A percentile compares a stretch with the other conserved stretches of the same genome.
Conservation (phyloP, 2,797 vertebrate genomes). For the Sorex maritimensis region DNA sequence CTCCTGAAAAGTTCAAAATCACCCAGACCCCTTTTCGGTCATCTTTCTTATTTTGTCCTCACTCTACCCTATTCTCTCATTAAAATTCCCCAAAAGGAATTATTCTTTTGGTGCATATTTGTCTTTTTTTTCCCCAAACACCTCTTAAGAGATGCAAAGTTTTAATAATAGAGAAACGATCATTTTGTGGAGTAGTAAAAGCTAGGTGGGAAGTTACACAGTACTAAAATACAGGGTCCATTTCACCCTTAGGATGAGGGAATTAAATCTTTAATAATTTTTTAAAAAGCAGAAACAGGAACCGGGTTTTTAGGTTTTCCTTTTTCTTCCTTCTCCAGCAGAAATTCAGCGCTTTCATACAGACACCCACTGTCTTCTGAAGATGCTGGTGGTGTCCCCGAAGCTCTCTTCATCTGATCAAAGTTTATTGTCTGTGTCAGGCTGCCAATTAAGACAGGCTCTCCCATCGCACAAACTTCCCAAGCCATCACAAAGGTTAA, state of each 20-base stretch:
- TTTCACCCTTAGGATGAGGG: conserved; percentile 76
- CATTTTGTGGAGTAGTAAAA: conserved; percentile 79
- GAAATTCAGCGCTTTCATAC: conserved; percentile 92
- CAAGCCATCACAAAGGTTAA: conserved; percentile 94
- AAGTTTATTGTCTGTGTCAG: conserved; percentile 95
- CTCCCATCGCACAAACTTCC: conserved; percentile 91
- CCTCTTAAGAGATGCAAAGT: conserved; percentile 80
- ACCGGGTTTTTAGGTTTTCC: conserved; percentile 80
- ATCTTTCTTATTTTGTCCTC: not conserved
- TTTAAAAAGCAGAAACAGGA: conserved; percentile 73
- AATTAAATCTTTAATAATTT: conserved; percentile 88
- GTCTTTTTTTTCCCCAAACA: conserved; percentile 56
- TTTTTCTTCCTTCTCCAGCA: conserved; percentile 87
- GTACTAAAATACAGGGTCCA: conserved; percentile 73
- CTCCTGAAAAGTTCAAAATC: not conserved
- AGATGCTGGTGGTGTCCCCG: conserved; percentile 92
- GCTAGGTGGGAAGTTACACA: conserved; percentile 71
- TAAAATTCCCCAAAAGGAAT: conserved; percentile 52
- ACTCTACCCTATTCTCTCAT: not conserved
- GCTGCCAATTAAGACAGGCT: conserved; percentile 94
- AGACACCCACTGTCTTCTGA: conserved; percentile 90
- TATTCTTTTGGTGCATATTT: conserved; percentile 31
- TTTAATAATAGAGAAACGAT: conserved; percentile 84
- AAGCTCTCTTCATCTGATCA: conserved; percentile 93
- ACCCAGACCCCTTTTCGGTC: fast-evolving